These are phyloP conservation scores for Eclectus roratus DNA, from an alignment of 2,113 vertebrate genomes.

Conservation along the genomic window DNA sequence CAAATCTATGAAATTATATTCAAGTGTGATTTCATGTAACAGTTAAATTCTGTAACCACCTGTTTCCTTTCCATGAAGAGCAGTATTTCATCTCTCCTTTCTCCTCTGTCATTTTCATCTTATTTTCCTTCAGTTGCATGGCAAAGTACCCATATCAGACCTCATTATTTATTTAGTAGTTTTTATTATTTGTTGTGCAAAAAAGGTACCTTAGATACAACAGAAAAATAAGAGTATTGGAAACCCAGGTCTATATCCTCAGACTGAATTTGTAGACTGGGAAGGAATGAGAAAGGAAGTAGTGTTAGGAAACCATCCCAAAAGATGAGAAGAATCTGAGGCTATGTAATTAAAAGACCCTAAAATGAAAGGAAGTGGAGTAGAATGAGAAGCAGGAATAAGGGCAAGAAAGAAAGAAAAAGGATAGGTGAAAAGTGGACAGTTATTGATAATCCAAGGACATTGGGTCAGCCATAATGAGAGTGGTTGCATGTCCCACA, in stretches of 20 bases:
- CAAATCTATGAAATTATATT: constrained; percentile 37
- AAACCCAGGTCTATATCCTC: background rate
- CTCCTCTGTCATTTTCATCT: background rate
- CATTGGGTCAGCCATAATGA: background rate
- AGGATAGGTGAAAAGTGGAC: background rate
- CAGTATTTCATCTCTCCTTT: background rate
- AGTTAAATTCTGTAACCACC: constrained; percentile 3
- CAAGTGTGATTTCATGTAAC: constrained; percentile 15
- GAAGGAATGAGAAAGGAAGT: background rate
- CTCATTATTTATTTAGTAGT: constrained; percentile 12
- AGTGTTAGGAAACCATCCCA: background rate
- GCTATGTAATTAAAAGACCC: background rate
- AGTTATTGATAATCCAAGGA: background rate
- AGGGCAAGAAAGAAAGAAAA: background rate
- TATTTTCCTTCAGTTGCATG: background rate
- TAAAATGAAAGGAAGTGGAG: background rate
- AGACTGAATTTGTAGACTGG: background rate
- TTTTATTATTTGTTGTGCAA: background rate
- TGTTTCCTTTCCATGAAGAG: background rate
- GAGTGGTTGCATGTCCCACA: background rate
- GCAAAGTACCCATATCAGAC: background rate
- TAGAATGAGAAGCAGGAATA: background rate
- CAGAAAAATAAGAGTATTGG: background rate
- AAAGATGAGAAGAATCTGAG: background rate
- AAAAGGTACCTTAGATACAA: background rate